Evolutionary conservation across 2,888 invertebrate genomes (phyloP).

Genomic region (Salticus scenicus): DNA sequence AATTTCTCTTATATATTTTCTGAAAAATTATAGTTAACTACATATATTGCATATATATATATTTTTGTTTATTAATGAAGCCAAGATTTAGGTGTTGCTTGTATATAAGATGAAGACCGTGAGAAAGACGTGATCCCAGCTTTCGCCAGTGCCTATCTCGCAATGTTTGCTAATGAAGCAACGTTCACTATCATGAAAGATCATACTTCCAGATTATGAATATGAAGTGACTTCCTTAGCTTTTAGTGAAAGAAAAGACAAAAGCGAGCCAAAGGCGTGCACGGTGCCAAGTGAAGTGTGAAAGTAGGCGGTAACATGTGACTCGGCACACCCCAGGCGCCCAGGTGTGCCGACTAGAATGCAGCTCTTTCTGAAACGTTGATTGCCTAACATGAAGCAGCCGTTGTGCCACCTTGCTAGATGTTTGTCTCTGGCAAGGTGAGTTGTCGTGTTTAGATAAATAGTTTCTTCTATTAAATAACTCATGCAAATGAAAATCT

Average conservation of each 20-base stretch:
- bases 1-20: no score
- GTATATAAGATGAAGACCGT: no score
- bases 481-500: conserved; percentile 48
- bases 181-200: no score
- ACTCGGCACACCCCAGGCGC: conserved; percentile 44
- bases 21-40: no score
- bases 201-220: background rate
- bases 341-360: conserved; percentile 43
- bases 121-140: no score
- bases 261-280: conserved; percentile 46
- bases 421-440: background rate
- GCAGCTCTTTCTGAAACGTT: conserved; percentile 35
- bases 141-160: no score
- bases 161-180: no score
- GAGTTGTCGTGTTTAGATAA: conserved; percentile 28
- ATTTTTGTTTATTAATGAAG: no score
- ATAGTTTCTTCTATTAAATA: conserved; percentile 38
- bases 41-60: no score
- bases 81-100: no score
- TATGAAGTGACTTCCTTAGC: background rate
- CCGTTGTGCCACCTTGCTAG: conserved; percentile 22
- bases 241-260: background rate
- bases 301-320: conserved; percentile 44
- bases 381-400: conserved; percentile 39
- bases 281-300: conserved; percentile 51